These are phyloP conservation scores for Paedocypris micromegethes DNA, from an alignment of 2,797 vertebrate genomes.

Conservation along the genomic window DNA sequence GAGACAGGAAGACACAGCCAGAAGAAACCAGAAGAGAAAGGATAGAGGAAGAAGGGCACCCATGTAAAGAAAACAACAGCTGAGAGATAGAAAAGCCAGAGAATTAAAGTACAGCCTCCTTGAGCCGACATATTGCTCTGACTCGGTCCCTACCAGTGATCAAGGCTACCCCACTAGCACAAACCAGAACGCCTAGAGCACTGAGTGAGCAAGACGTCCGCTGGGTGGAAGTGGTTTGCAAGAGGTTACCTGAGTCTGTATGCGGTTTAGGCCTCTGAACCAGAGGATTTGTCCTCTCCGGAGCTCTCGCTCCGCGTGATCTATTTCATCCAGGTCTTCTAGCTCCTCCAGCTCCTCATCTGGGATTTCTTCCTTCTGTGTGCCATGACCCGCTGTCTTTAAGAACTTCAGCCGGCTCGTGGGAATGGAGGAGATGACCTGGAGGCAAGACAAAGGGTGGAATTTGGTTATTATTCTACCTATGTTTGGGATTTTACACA, in stretches of 20 bases:
- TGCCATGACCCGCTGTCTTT: conserved; percentile 94
- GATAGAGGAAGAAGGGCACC: conserved; percentile 50
- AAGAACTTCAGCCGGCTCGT: conserved; percentile 96
- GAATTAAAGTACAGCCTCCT: conserved; percentile 55
- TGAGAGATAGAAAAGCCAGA: conserved; percentile 61
- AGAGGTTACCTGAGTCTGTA: conserved; percentile 95
- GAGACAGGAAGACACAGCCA: conserved; percentile 59
- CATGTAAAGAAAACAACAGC: conserved; percentile 58
- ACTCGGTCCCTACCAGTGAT: conserved; percentile 4
- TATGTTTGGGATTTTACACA: too few relatives aligned
- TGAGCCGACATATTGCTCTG: conserved; percentile 18
- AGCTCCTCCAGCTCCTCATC: conserved; percentile 93
- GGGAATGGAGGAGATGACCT: conserved; percentile 95
- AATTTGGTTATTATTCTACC: too few relatives aligned
- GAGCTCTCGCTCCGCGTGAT: conserved; percentile 94
- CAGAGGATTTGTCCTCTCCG: conserved; percentile 98
- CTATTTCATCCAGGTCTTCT: conserved; percentile 94
- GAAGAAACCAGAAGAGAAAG: conserved; percentile 40
- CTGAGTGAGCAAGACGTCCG: too few relatives aligned
- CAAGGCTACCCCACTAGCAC: conserved; percentile 20
- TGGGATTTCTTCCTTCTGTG: conserved; percentile 95
- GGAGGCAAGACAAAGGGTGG: conserved; percentile 23
- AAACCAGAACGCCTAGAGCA: neutral
- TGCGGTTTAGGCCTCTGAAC: conserved; percentile 99
- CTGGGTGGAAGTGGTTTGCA: neutral